Base-by-base conservation (phyloP, 2,113 vertebrate genomes). In the Larimichthys polyactis region DNA sequence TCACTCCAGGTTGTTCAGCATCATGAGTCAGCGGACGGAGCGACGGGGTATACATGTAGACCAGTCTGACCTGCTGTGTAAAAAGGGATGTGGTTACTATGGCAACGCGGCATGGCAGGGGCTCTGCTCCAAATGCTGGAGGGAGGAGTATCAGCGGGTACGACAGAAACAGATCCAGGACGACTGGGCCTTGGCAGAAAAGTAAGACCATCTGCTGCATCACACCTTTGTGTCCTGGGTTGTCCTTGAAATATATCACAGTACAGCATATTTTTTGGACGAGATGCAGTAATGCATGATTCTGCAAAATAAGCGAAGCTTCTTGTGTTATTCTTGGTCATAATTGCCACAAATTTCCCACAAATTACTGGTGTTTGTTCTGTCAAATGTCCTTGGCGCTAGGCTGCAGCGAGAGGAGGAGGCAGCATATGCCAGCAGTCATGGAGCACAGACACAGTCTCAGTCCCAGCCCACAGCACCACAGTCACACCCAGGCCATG, bases 121-220 rank as follows among this genome's bases (percentile, higher is more conserved):
- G 17, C 97, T 97, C 81, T 99, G 98, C 94, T 99, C 98, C 92
- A 98, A 97, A 92, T 99, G 98, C 93, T 99, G 97, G 97, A 94
- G 97, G 77, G 97, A 99, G 79, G 97, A 98, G 82, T 98, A 98
- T 92, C 98, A 97, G 82, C 96, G 95, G 83, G 94, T 96, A 7
- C 94, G 96, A 85, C 95, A 97, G 94, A 96, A 96, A 80, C 98
- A 99, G 94, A 99, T 99, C 68, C 96, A 99, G 86, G 98, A 99
- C 68, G 98, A 99, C n/a, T 96, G 97, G 94, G 98, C 97, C 65
- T 93, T 99, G 87, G 98, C 98, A 48, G 97, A 97, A 91, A 93
- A 97, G 98, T 99, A 94, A 87, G 89, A 63, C 1, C 27, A 20
- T 48, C 59, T 60, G 9, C 32, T 65, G 29, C 71, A 19, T 59